Percentiles rank a stretch among this genome's conserved stretches.
Conservation (phyloP, 2,113 vertebrate species). For the Eretmochelys imbricata region DNA sequence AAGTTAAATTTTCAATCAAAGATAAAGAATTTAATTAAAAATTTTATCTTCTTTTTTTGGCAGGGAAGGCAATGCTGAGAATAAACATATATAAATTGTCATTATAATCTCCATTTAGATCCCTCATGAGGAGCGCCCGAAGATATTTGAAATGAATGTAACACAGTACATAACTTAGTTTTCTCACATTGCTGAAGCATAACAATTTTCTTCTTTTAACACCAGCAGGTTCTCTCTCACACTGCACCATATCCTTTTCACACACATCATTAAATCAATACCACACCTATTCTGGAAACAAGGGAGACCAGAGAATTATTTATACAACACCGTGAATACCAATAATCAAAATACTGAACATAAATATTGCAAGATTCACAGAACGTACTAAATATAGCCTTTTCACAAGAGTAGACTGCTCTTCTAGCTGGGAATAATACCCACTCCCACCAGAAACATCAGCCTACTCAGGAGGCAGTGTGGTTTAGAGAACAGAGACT, state of each 20-base stretch:
- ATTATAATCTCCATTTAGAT: slow-evolving; percentile 48
- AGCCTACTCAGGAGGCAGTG: background rate
- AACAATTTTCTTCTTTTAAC: background rate
- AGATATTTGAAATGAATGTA: slow-evolving; percentile 51
- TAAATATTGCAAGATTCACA: background rate
- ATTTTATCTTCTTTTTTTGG: slow-evolving; percentile 67
- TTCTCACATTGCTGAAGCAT: background rate
- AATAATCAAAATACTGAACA: background rate
- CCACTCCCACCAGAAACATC: rapidly evolving
- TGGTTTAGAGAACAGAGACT: background rate
- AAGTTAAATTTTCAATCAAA: slow-evolving; percentile 74
- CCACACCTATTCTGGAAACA: background rate
- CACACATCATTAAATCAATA: background rate
- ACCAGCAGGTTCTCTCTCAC: background rate
- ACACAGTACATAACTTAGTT: background rate
- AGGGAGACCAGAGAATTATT: background rate
- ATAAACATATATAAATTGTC: slow-evolving; percentile 48
- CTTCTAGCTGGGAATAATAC: background rate
- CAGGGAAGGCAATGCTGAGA: slow-evolving; percentile 26
- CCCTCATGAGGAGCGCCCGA: slow-evolving; percentile 13
- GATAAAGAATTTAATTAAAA: slow-evolving; percentile 79
- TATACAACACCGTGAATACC: background rate
- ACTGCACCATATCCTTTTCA: background rate
- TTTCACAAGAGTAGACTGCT: background rate
- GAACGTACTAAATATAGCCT: rapidly evolving